phyloP scores from a whole-genome alignment of 2,797 vertebrate species.

The Salmo trutta region DNA sequence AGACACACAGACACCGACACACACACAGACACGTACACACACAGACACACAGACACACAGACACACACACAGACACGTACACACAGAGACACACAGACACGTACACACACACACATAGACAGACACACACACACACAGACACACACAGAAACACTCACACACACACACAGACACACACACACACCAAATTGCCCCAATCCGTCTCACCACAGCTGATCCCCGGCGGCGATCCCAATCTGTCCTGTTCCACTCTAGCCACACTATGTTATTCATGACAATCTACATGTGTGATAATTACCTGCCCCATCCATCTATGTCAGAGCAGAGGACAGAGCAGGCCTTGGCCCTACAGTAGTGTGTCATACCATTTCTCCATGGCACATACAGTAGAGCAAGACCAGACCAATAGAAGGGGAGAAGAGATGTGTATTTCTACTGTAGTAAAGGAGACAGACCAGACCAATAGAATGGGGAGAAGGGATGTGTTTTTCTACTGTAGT shows the following conservation, averaged over 20 bases:
- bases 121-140: no score
- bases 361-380: slow-evolving; percentile 65
- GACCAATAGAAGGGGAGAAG: slow-evolving; percentile 43
- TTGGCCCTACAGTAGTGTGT: slow-evolving; percentile 47
- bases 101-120: no score
- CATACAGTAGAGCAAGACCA: slow-evolving; percentile 54
- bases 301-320: slow-evolving; percentile 69
- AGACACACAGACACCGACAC: no score
- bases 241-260: slow-evolving; percentile 57
- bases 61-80: no score
- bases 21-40: not conserved
- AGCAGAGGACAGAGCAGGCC: slow-evolving; percentile 13
- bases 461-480: no score
- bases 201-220: slow-evolving; percentile 77
- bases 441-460: no score
- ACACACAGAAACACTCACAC: no score
- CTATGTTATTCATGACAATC: slow-evolving; percentile 78
- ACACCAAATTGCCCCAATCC: slow-evolving; percentile 76
- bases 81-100: not conserved
- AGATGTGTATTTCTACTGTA: no score
- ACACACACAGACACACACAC: not conserved
- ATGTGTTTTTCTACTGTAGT: no score
- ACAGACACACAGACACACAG: not conserved
- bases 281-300: slow-evolving; percentile 79
- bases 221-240: slow-evolving; percentile 39